These are phyloP conservation scores for Yponomeuta malinellus DNA, from an alignment of 2,888 invertebrate species.

Conservation along the genomic window DNA sequence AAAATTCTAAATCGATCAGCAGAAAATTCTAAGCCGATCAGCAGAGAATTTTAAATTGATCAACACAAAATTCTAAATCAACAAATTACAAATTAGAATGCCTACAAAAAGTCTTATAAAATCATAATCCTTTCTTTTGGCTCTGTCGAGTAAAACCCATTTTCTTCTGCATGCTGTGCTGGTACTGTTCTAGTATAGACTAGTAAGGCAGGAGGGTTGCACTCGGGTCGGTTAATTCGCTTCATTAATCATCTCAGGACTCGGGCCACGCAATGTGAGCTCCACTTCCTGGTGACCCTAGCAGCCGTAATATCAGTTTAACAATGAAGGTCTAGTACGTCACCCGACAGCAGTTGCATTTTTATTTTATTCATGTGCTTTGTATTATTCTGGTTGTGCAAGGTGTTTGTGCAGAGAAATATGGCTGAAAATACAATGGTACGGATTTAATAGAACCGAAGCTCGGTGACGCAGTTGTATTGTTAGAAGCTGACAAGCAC, in stretches of 20 bases:
- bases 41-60: no score
- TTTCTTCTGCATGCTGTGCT: not conserved
- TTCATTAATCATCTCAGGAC: constrained; percentile 9
- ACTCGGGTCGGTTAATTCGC: constrained; percentile 8
- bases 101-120: no score
- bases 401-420: not conserved
- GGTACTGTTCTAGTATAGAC: not conserved
- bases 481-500: no score
- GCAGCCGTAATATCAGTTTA: not conserved
- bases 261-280: not conserved
- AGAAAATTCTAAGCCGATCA: no score
- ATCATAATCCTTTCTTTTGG: no score
- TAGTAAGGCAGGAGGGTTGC: not conserved
- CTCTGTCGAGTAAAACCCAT: no score
- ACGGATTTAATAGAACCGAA: no score
- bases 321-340: not conserved
- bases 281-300: not conserved
- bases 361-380: not conserved
- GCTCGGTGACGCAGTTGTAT: no score
- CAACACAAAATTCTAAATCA: no score
- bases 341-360: not conserved
- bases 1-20: no score
- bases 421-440: not conserved
- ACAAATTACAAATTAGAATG: no score
- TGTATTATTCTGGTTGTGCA: not conserved